Evolutionary conservation across 2,888 invertebrate species (phyloP).

Genomic region (Dicyrtomina minuta): DNA sequence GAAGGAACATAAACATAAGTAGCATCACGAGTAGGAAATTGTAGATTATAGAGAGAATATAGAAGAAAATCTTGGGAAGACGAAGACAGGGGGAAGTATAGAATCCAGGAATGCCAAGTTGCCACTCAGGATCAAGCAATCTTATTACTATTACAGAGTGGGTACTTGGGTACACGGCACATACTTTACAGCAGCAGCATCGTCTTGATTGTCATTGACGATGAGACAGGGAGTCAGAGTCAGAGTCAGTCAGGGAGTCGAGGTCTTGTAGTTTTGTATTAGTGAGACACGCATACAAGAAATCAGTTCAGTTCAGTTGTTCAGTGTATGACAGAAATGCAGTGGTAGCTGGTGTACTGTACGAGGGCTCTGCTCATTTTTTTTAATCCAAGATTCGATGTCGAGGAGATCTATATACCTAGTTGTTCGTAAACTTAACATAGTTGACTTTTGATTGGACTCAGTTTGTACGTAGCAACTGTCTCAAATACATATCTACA

Average conservation of each 20-base stretch:
- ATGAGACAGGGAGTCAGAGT: too few species aligned
- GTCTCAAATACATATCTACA: too few species aligned
- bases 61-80: not conserved
- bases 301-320: too few species aligned
- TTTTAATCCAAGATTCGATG: not conserved
- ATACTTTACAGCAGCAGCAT: not conserved
- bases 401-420: not conserved
- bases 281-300: too few species aligned
- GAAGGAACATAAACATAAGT: not conserved
- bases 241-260: too few species aligned
- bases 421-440: too few species aligned
- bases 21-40: not conserved
- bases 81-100: not conserved
- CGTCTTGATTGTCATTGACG: too few species aligned
- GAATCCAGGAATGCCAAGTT: not conserved
- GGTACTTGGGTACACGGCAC: too few species aligned
- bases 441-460: not conserved
- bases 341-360: not conserved
- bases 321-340: too few species aligned
- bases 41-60: too few species aligned
- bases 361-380: conserved; percentile 16
- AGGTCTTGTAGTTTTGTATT: too few species aligned
- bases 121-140: not conserved
- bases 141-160: conserved; percentile 4
- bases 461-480: too few species aligned